phyloP scores from a whole-genome alignment of 2,888 invertebrate species.

The Heliconius sara region DNA sequence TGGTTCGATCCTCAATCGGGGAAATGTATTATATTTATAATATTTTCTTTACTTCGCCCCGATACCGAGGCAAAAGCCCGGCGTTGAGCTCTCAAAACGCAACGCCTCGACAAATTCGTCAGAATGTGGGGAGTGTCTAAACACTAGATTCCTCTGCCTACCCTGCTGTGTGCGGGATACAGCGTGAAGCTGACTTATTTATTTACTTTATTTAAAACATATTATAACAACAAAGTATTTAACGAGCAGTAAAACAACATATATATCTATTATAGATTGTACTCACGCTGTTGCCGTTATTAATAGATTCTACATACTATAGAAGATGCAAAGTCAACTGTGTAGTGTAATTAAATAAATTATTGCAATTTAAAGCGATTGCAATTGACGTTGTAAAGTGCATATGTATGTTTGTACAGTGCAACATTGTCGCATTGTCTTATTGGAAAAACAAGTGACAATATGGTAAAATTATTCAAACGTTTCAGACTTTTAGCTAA shows the following conservation, averaged over 20 bases:
- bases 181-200: no score
- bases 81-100: no score
- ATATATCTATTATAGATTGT: slow-evolving; percentile 36
- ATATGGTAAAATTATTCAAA: no score
- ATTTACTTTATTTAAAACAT: background rate
- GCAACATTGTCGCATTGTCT: background rate
- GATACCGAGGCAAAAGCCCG: no score
- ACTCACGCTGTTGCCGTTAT: slow-evolving; percentile 38
- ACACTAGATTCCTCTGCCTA: no score
- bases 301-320: slow-evolving; percentile 46
- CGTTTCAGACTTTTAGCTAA: background rate
- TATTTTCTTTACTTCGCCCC: no score
- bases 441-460: background rate
- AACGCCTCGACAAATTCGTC: no score
- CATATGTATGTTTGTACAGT: background rate
- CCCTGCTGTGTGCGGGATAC: no score
- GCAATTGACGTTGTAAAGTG: slow-evolving; percentile 16
- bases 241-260: background rate
- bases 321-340: slow-evolving; percentile 40
- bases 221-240: background rate
- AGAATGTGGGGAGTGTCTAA: no score
- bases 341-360: slow-evolving; percentile 45
- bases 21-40: no score
- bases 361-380: slow-evolving; percentile 39
- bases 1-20: no score